Evolutionary conservation across 2,797 vertebrate species (phyloP), one percentile per base, ranked within the genome.

Genomic region (Sebastes taczanowskii): DNA sequence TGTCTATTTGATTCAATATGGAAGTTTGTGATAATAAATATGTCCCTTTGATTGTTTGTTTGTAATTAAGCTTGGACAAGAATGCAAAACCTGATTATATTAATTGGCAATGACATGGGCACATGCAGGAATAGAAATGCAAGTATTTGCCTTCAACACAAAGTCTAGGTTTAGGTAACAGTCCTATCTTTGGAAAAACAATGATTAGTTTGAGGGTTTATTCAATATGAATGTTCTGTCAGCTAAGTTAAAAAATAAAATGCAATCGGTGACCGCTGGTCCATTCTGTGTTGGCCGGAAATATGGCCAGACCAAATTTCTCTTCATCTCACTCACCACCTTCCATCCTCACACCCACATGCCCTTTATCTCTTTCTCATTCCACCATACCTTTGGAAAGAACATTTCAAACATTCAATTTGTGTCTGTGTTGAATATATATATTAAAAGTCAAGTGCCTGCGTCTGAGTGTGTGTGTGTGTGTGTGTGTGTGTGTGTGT

Each of bases 351-450:
- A 58, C 35, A 25, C 58, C 42, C 16, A 74, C 58, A 63, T 62
- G 59, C 25, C 55, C 58, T 87, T 81, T 30, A 72, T 64, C 38
- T 63, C 8, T 16, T 69, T 58, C 42, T 56, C 60, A 71, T 67
- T 60, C 69, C 29, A 61, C 34, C 53, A 38, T 13, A 67, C 16
- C 20, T 32, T 81, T 73, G 62, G 25, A 77, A 74, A 35, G 29
- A 82, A 74, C 65, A 63, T 74, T 72, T 73, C 29, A 73, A 84
- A 69, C 77, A 83, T 88, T 78, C 61, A 76, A 87, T 77, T 23
- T 72, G 63, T 77, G 62, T 62, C 56, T 58, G 55, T 25, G 32
- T 58, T 32, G 55, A 83, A 82, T 67, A 68, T 25, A 68, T 25
- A 34, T 53, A 76, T 79, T 38, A 81, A 80, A 72, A 68, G 53